Percentiles rank a stretch among this genome's conserved stretches.
Conservation (phyloP, 1,140 invertebrate species). For the Notospermus geniculatus region DNA sequence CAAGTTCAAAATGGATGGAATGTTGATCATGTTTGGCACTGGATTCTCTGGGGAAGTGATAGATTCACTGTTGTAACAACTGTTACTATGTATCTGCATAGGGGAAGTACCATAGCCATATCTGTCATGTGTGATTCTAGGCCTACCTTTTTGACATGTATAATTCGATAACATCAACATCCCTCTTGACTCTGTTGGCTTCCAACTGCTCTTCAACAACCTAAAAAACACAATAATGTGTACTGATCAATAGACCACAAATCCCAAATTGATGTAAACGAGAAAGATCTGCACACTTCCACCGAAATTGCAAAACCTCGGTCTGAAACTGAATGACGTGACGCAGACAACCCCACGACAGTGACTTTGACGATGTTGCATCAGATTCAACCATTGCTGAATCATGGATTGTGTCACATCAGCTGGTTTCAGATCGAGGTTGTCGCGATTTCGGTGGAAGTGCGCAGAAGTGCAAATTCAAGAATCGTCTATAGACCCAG, state of each 20-base stretch:
- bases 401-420: too few relatives aligned
- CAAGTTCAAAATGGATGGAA: neutral
- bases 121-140: neutral
- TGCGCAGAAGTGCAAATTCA: too few relatives aligned
- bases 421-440: too few relatives aligned
- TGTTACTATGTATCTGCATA: neutral
- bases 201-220: slow-evolving; percentile 29
- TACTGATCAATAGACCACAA: neutral
- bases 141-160: slow-evolving; percentile 42
- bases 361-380: too few relatives aligned
- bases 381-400: too few relatives aligned
- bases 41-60: neutral
- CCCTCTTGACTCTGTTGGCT: slow-evolving; percentile 35
- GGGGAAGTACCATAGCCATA: neutral
- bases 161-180: slow-evolving; percentile 46
- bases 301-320: too few relatives aligned
- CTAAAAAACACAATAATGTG: slow-evolving; percentile 24
- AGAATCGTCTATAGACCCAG: too few relatives aligned
- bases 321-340: too few relatives aligned
- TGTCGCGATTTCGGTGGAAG: too few relatives aligned
- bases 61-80: neutral
- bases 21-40: neutral
- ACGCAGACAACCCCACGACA: too few relatives aligned
- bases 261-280: too few relatives aligned
- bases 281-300: too few relatives aligned